Conservation (phyloP, 2,113 vertebrate species). For the Psittacara wagleri region DNA sequence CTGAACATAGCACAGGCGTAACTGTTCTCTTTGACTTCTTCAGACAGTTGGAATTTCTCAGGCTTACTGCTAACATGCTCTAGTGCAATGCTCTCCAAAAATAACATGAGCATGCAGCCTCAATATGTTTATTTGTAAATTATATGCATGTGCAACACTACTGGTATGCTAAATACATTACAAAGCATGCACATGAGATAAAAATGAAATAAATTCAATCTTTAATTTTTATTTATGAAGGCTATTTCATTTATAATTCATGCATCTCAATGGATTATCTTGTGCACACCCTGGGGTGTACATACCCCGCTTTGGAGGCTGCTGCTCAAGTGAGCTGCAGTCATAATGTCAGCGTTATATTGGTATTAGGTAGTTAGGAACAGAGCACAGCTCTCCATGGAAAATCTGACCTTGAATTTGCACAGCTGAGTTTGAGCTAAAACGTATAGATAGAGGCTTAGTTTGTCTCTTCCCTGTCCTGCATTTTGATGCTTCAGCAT, state of each 20-base stretch:
- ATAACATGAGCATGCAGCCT: neutral
- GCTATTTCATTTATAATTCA: neutral
- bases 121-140: neutral
- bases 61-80: neutral
- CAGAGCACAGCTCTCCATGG: neutral
- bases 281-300: neutral
- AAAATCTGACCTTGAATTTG: neutral
- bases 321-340: neutral
- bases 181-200: neutral
- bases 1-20: neutral
- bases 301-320: neutral
- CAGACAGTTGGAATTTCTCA: neutral
- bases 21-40: neutral
- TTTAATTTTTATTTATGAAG: neutral
- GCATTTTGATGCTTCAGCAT: neutral
- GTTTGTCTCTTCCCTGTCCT: neutral
- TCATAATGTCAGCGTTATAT: neutral
- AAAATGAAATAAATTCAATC: neutral
- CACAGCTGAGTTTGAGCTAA: neutral
- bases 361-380: neutral
- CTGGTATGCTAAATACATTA: neutral
- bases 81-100: neutral
- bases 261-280: rapidly evolving
- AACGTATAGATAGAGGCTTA: neutral
- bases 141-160: neutral